phyloP scores from a whole-genome alignment of 2,797 vertebrate genomes.

The Smutsia temminckii region DNA sequence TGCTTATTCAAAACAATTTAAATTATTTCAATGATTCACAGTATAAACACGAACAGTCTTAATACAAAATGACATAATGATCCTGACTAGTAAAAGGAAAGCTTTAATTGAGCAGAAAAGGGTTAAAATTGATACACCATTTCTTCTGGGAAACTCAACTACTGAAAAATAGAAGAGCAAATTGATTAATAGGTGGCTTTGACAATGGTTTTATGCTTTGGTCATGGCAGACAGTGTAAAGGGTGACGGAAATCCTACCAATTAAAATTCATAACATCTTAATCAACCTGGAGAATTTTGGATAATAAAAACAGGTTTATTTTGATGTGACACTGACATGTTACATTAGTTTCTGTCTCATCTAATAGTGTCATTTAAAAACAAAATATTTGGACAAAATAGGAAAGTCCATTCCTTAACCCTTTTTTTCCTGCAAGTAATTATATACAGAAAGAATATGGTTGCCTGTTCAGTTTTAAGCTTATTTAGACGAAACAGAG shows the following conservation, averaged over 20 bases:
- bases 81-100: constrained; percentile 29
- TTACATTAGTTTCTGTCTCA: constrained; percentile 19
- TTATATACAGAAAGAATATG: constrained; percentile 47
- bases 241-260: constrained; percentile 53
- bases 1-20: constrained; percentile 16
- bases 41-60: constrained; percentile 20
- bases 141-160: constrained; percentile 66
- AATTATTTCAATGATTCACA: constrained; percentile 63
- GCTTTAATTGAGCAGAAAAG: constrained; percentile 60
- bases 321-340: constrained; percentile 9
- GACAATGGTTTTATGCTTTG: constrained; percentile 54
- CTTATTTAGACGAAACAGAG: constrained; percentile 41
- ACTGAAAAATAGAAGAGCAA: constrained; percentile 59
- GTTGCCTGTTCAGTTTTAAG: constrained; percentile 47
- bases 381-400: constrained; percentile 29
- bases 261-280: constrained; percentile 59
- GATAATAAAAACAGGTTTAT: constrained; percentile 52
- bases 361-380: constrained; percentile 22
- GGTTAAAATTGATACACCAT: constrained; percentile 58
- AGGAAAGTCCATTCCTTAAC: constrained; percentile 21
- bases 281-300: constrained; percentile 56
- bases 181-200: constrained; percentile 66
- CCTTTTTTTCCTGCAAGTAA: constrained; percentile 15
- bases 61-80: constrained; percentile 32
- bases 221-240: constrained; percentile 43